A percentile compares a stretch with the other conserved stretches of the same genome.
Evolutionary conservation across 2,797 vertebrate species (phyloP).

Genomic region (Borostomias antarcticus): DNA sequence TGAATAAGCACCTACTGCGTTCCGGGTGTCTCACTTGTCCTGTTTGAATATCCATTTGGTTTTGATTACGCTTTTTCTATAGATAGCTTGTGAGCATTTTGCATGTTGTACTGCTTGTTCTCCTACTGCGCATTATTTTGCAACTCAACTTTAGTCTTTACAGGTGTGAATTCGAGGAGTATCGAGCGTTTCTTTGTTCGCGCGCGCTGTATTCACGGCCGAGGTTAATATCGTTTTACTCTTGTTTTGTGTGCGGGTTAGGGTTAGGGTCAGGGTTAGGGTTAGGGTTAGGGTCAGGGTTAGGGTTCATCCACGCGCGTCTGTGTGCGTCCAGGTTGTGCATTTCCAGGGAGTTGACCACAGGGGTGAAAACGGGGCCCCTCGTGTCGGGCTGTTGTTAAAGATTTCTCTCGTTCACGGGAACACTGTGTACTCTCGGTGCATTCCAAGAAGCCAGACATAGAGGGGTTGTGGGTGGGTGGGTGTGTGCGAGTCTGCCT

Average conservation of each 20-base stretch:
- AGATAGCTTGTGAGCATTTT: no score
- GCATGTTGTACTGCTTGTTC: no score
- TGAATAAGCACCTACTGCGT: not conserved
- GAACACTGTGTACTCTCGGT: slow-evolving; percentile 22
- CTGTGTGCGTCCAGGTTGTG: not conserved
- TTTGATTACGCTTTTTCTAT: not conserved
- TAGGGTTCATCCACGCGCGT: not conserved
- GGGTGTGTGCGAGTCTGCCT: not conserved
- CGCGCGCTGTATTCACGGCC: no score
- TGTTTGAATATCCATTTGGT: not conserved
- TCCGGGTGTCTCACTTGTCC: no score
- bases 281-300: no score
- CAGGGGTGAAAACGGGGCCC: slow-evolving; percentile 11
- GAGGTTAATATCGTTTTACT: no score
- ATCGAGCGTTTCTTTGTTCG: no score
- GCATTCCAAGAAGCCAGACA: slow-evolving; percentile 18
- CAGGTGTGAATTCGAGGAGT: no score
- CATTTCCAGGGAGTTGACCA: not conserved
- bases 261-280: no score
- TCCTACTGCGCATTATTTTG: no score
- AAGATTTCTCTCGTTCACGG: slow-evolving; percentile 15
- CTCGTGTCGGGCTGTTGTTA: slow-evolving; percentile 19
- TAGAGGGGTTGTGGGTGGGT: slow-evolving; percentile 5
- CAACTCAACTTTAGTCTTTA: no score
- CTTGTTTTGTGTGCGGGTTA: no score